These are phyloP conservation scores for Scelioninae gen. 1 DNA, from an alignment of 2,888 invertebrate species.

Conservation along the genomic window DNA sequence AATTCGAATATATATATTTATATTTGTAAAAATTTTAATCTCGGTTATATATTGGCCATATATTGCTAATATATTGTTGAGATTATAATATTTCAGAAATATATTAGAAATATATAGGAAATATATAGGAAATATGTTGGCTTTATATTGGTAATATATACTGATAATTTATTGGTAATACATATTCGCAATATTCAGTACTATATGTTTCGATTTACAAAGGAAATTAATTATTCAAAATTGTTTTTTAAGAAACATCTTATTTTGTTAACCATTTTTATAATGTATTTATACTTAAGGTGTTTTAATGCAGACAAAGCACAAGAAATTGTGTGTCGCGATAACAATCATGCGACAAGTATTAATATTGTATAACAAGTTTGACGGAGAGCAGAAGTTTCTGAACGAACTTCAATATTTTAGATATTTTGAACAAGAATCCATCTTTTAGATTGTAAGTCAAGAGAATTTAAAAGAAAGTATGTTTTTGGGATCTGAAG, in stretches of 20 bases:
- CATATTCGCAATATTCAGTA: too few species aligned
- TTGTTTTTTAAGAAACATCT: not conserved
- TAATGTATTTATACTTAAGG: not conserved
- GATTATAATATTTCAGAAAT: too few species aligned
- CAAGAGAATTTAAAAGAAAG: not conserved
- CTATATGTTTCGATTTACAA: too few species aligned
- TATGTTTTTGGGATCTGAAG: conserved; percentile 4
- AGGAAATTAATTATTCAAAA: not conserved
- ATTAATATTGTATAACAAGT: conserved; percentile 36
- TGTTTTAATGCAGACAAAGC: not conserved
- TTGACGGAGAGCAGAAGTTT: conserved; percentile 60
- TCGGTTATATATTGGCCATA: too few species aligned
- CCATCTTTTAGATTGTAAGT: not conserved
- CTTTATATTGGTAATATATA: too few species aligned
- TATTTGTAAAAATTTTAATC: too few species aligned
- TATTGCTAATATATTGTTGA: too few species aligned
- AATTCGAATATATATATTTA: too few species aligned
- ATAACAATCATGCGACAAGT: conserved; percentile 7
- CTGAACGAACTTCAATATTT: conserved; percentile 42
- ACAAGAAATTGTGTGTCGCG: conserved; percentile 16
- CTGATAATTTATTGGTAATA: too few species aligned
- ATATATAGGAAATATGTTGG: too few species aligned
- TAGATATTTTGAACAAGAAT: not conserved
- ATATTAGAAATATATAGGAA: too few species aligned
- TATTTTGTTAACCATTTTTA: not conserved